Evolutionary conservation across 2,888 invertebrate species (phyloP).

Genomic region (Acleris literana): DNA sequence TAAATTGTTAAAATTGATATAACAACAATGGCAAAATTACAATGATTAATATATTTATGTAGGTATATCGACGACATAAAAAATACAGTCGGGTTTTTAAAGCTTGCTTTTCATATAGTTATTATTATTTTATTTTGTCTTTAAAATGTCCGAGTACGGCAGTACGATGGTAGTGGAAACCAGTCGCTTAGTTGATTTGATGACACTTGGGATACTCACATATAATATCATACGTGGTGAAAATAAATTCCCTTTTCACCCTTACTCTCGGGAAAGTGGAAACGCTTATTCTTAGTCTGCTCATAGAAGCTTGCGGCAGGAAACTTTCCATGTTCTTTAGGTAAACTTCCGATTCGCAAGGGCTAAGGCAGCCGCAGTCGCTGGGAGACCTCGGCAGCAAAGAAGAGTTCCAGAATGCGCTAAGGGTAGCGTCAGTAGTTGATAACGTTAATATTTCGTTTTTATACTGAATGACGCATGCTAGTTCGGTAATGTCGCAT

Average conservation of each 20-base stretch:
- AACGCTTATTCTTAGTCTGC: conserved; percentile 75
- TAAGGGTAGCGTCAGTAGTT: conserved; percentile 51
- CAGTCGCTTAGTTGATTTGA: too few relatives aligned
- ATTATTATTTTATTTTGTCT: too few relatives aligned
- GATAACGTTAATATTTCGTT: conserved; percentile 63
- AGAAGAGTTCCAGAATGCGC: conserved; percentile 43
- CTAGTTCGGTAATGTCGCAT: conserved; percentile 64
- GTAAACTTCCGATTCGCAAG: conserved; percentile 68
- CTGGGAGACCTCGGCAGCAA: conserved; percentile 57
- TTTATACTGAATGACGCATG: conserved; percentile 62
- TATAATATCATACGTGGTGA: conserved; percentile 87
- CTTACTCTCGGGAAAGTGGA: conserved; percentile 87
- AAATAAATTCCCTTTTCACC: conserved; percentile 86
- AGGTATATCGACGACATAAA: too few relatives aligned
- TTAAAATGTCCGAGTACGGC: too few relatives aligned
- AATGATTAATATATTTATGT: too few relatives aligned
- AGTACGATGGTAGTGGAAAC: too few relatives aligned
- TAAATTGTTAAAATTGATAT: too few relatives aligned
- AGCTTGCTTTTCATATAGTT: too few relatives aligned
- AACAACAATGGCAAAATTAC: too few relatives aligned
- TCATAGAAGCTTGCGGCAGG: conserved; percentile 48
- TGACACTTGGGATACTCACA: conserved; percentile 73
- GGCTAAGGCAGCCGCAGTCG: conserved; percentile 67
- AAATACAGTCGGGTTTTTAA: too few relatives aligned
- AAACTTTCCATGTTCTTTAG: conserved; percentile 61